phyloP scores from a whole-genome alignment of 2,797 vertebrate genomes.

The Heterohyrax brucei region DNA sequence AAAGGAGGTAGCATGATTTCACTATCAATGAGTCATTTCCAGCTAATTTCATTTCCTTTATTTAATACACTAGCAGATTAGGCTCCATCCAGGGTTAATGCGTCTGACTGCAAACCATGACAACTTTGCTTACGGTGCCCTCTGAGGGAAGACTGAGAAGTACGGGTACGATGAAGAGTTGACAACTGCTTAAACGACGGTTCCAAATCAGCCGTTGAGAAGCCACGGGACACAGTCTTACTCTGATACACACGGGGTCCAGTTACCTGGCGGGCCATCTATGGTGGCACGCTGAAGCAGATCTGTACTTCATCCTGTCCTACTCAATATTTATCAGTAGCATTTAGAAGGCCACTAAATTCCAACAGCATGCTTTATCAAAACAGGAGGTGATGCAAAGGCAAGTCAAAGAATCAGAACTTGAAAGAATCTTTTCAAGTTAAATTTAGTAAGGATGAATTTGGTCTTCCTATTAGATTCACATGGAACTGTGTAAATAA shows the following conservation, averaged over 20 bases:
- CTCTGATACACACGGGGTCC: too few species aligned
- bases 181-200: background rate
- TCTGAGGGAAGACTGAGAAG: slow-evolving; percentile 22
- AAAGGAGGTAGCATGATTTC: background rate
- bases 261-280: background rate
- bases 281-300: background rate
- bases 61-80: slow-evolving; percentile 33
- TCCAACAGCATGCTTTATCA: slow-evolving; percentile 8
- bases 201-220: background rate
- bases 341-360: background rate
- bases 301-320: background rate
- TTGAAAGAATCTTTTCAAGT: background rate
- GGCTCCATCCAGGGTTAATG: slow-evolving; percentile 33
- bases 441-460: background rate
- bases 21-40: background rate
- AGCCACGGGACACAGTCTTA: too few species aligned
- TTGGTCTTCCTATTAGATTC: background rate
- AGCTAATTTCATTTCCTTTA: background rate
- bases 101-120: background rate
- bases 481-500: background rate
- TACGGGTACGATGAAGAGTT: background rate
- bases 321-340: background rate
- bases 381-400: background rate
- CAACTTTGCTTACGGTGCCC: background rate
- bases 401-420: background rate